A percentile compares a stretch with the other conserved stretches of the same genome.
Evolutionary conservation across 2,113 vertebrate species (phyloP).

Genomic region (Oncorhynchus gorbuscha): DNA sequence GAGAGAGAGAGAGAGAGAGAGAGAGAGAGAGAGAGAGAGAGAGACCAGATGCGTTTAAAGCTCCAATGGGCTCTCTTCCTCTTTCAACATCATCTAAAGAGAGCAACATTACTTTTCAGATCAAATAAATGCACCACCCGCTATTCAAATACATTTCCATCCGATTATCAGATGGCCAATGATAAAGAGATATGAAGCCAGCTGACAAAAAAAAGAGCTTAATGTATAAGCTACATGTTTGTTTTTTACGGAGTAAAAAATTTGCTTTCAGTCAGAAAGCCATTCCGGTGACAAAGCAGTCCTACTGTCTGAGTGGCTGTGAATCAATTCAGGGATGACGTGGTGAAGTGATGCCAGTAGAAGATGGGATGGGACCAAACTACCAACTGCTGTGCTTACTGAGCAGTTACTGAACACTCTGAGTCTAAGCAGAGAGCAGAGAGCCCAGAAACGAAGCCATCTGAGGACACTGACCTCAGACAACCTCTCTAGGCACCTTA

Average conservation of each 20-base stretch:
- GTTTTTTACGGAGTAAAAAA: too few relatives aligned
- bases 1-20: neutral
- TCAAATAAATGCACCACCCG: constrained; percentile 10
- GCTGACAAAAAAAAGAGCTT: too few relatives aligned
- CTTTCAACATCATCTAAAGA: constrained; percentile 20
- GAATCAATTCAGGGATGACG: neutral
- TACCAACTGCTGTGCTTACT: neutral
- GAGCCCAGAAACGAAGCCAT: constrained; percentile 18
- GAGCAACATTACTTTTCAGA: constrained; percentile 6
- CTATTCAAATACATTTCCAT: too few relatives aligned
- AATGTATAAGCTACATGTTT: too few relatives aligned
- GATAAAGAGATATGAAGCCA: too few relatives aligned
- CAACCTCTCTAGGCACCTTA: constrained; percentile 26
- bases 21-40: constrained; percentile 1
- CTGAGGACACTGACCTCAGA: constrained; percentile 54
- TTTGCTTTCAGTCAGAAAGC: too few relatives aligned
- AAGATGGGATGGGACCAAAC: neutral
- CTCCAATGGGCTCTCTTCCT: constrained; percentile 9
- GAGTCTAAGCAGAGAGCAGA: neutral
- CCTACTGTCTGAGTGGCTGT: too few relatives aligned
- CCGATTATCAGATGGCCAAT: too few relatives aligned
- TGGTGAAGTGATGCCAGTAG: neutral
- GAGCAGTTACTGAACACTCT: neutral
- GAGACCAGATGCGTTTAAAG: constrained; percentile 42
- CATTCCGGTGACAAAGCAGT: neutral